phyloP scores from a whole-genome alignment of 2,888 invertebrate genomes.

The Apodemia hepburni region DNA sequence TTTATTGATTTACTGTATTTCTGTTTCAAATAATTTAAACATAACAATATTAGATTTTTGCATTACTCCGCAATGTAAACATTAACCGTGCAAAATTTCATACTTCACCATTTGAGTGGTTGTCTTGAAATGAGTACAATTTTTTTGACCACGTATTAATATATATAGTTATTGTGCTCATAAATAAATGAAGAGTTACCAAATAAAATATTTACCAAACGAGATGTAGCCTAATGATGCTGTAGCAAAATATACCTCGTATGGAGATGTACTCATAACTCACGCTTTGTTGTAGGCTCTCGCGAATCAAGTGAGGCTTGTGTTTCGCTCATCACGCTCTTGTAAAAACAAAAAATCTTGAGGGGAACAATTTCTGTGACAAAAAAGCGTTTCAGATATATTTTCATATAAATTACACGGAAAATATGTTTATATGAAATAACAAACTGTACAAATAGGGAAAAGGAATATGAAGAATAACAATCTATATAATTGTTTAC shows the following conservation, averaged over 20 bases:
- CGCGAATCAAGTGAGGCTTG: slow-evolving; percentile 33
- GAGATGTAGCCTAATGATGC: slow-evolving; percentile 32
- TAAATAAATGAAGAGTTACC: not conserved
- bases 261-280: slow-evolving; percentile 26
- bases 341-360: slow-evolving; percentile 24
- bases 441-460: not conserved
- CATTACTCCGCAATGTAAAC: too few species aligned
- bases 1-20: too few species aligned
- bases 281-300: slow-evolving; percentile 35
- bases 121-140: too few species aligned
- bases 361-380: slow-evolving; percentile 19
- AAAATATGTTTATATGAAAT: not conserved
- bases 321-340: slow-evolving; percentile 31
- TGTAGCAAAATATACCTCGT: slow-evolving; percentile 33
- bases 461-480: not conserved
- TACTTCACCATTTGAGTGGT: too few species aligned
- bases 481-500: too few species aligned
- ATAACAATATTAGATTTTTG: too few species aligned
- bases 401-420: not conserved
- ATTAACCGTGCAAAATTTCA: too few species aligned
- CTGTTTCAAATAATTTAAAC: too few species aligned
- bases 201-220: not conserved
- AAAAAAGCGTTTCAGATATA: slow-evolving; percentile 1
- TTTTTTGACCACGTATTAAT: too few species aligned
- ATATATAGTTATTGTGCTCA: too few species aligned